Evolutionary conservation across 2,113 vertebrate species (phyloP), one percentile per base, ranked within the genome.

Genomic region (Poecilia latipinna): DNA sequence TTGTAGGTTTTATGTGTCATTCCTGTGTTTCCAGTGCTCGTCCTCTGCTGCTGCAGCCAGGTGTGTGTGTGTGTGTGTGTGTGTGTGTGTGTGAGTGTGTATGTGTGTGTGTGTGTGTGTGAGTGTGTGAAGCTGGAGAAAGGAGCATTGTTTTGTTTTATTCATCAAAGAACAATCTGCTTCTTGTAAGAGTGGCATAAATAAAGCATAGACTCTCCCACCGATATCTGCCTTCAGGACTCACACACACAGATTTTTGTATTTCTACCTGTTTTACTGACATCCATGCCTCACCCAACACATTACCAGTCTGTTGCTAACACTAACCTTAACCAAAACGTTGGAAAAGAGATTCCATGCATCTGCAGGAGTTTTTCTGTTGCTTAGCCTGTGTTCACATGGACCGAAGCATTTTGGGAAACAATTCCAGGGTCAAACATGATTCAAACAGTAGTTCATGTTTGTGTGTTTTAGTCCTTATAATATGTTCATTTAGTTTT

Each of bases 141-240:
- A n/a, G 51, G 51, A 57, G 51, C 8, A 8, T n/a, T 39, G 65
- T 79, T 81, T 82, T 86, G 74, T 84, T 86, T 89, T 75, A 84
- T 84, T 89, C 77, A 89, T 84, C 87, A 85, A 82, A 89, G 82
- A 37, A 84, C 82, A 75, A 78, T 76, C 87, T 86, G 82, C 79
- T 80, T 61, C 79, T 78, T 85, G 62, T 82, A 78, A 86, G 71
- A 78, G 66, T 33, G 64, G 61, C 74, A 86, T 85, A 68, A 89
- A 86, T 86, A 84, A 82, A 76, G 82, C 69, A 84, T 84, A 0
- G 44, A 17, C 15, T 70, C 60, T 77, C 1, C 65, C 61, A 72
- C 64, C 79, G 76, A 79, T 83, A 83, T 65, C 54, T 83, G 65
- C 37, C n/a, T 44, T 54, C 32, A 28, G 28, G 74, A 67, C 51